phyloP scores from a whole-genome alignment of 2,888 invertebrate genomes.

The Andrena hattorfiana region DNA sequence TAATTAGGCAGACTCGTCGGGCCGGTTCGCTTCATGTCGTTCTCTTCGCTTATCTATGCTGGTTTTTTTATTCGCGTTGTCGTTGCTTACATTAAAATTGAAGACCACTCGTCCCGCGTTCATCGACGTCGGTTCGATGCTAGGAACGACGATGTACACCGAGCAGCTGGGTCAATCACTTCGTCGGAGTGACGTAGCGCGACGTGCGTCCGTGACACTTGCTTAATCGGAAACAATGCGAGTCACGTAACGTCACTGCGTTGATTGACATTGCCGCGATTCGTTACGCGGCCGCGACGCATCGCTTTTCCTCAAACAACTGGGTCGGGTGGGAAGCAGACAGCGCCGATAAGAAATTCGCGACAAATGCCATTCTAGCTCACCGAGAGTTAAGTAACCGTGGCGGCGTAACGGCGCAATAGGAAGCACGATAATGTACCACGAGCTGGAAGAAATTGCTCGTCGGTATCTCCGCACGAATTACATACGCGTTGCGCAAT shows the following conservation, averaged over 20 bases:
- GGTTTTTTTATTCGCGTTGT: not conserved
- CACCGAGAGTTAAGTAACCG: conserved; percentile 33
- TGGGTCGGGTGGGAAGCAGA: conserved; percentile 5
- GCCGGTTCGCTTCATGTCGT: not conserved
- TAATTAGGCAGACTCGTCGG: not conserved
- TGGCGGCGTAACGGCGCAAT: conserved; percentile 14
- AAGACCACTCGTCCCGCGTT: not conserved
- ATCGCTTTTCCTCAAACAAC: conserved; percentile 35
- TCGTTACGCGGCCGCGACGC: conserved; percentile 43
- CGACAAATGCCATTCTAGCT: conserved; percentile 2
- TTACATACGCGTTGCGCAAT: not conserved
- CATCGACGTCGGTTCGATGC: not conserved
- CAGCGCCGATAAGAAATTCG: not conserved
- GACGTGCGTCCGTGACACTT: conserved; percentile 70
- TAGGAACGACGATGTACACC: conserved; percentile 4
- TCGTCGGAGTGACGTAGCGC: conserved; percentile 58
- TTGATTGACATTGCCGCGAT: conserved; percentile 64
- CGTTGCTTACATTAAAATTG: too few species aligned
- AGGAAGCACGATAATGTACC: not conserved
- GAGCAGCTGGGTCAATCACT: conserved; percentile 69
- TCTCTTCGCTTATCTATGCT: not conserved
- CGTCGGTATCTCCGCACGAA: not conserved
- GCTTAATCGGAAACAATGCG: conserved; percentile 70
- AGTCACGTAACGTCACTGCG: conserved; percentile 65
- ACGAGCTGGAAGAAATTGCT: conserved; percentile 1